Evolutionary conservation across 1,140 invertebrate genomes (phyloP).

Genomic region (Pogonomyrmex californicus): DNA sequence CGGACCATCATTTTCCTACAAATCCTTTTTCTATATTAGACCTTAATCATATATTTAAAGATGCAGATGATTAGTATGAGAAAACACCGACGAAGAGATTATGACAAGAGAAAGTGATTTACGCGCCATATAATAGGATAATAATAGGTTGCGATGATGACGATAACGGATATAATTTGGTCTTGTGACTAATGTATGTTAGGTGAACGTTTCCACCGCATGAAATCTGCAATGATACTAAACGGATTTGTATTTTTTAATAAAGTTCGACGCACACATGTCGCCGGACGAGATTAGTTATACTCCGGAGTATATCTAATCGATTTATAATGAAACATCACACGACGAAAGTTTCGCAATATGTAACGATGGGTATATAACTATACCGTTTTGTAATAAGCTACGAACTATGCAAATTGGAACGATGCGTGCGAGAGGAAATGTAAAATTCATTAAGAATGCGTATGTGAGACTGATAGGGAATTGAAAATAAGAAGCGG

Average conservation of each 20-base stretch:
- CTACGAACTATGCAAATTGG: constrained; percentile 46
- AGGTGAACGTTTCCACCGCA: background rate
- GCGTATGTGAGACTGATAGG: constrained; percentile 12
- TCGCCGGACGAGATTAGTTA: constrained; percentile 10
- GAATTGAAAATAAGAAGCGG: background rate
- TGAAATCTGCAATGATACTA: constrained; percentile 24
- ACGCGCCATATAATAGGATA: constrained; percentile 42
- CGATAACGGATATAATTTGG: constrained; percentile 18
- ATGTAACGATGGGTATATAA: constrained; percentile 42
- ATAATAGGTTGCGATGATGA: constrained; percentile 30
- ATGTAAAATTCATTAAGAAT: background rate
- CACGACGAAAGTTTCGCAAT: constrained; percentile 38
- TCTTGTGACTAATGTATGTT: background rate
- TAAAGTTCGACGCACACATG: background rate
- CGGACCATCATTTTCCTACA: constrained; percentile 66
- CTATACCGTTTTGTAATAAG: constrained; percentile 46
- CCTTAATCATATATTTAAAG: constrained; percentile 33
- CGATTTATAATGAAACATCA: constrained; percentile 20
- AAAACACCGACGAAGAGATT: constrained; percentile 35
- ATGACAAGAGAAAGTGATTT: constrained; percentile 41
- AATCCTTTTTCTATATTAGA: constrained; percentile 63
- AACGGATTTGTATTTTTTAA: constrained; percentile 44
- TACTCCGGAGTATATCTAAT: constrained; percentile 33
- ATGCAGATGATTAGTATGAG: constrained; percentile 30
- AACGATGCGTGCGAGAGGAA: constrained; percentile 50